Evolutionary conservation across 1,140 invertebrate genomes (phyloP).

Genomic region (Drosophila subobscura): DNA sequence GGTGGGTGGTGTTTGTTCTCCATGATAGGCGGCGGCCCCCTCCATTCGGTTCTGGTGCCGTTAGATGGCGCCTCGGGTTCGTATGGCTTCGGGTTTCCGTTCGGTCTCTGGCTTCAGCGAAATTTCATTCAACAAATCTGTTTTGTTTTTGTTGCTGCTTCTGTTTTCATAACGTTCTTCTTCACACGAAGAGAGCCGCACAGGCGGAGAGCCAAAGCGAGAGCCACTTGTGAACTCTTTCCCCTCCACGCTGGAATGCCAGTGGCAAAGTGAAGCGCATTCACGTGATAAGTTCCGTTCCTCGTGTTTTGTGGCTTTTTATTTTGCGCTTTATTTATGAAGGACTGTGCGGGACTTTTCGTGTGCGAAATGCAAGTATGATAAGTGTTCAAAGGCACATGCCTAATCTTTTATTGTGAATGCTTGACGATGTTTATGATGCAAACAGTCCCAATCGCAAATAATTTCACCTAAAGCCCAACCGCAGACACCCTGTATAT

Average conservation of each 20-base stretch:
- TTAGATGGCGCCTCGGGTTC: constrained; percentile 20
- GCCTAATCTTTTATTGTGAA: background rate
- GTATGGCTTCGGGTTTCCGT: constrained; percentile 34
- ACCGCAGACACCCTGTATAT: constrained; percentile 40
- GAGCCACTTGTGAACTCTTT: background rate
- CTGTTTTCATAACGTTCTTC: constrained; percentile 80
- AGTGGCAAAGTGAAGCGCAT: constrained; percentile 40
- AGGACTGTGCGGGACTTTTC: constrained; percentile 50
- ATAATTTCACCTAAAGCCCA: background rate
- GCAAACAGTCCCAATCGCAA: background rate
- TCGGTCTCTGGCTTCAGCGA: constrained; percentile 23
- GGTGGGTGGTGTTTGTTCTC: background rate
- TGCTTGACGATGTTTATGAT: background rate
- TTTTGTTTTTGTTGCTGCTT: constrained; percentile 70
- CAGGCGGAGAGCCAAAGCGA: background rate
- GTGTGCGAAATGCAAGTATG: constrained; percentile 27
- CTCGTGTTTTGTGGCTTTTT: constrained; percentile 20
- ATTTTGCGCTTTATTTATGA: constrained; percentile 33
- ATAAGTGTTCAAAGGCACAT: constrained; percentile 30
- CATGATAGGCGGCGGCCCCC: constrained; percentile 1
- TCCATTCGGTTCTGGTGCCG: constrained; percentile 20
- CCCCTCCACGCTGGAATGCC: constrained; percentile 46
- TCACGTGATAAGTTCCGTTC: constrained; percentile 64
- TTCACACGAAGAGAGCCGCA: constrained; percentile 5
- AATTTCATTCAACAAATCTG: constrained; percentile 63